Evolutionary conservation across 2,113 vertebrate genomes (phyloP).

Genomic region (Aix galericulata): DNA sequence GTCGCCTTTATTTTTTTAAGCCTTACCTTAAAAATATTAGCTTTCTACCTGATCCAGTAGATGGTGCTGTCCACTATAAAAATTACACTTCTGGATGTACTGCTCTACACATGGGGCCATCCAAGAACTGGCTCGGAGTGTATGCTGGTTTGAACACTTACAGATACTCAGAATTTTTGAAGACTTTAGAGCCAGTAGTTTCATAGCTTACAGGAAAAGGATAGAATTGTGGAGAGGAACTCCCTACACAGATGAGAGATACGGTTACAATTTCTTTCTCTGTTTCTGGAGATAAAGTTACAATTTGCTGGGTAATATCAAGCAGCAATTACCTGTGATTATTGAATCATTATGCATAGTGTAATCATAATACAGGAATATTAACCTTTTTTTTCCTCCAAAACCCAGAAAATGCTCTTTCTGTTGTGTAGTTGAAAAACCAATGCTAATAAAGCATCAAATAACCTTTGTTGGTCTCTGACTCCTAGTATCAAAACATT

Average conservation of each 20-base stretch:
- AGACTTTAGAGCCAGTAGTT: neutral
- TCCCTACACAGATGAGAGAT: neutral
- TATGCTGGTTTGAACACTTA: neutral
- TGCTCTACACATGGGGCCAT: neutral
- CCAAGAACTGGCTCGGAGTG: neutral
- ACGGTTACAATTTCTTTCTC: neutral
- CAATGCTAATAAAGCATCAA: neutral
- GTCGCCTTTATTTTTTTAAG: neutral
- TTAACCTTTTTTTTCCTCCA: neutral
- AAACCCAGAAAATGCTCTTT: neutral
- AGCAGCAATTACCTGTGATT: neutral
- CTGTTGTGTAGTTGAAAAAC: neutral
- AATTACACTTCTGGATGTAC: neutral
- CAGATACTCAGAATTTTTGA: neutral
- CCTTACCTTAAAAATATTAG: fast-evolving
- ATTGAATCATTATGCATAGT: neutral
- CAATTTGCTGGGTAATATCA: neutral
- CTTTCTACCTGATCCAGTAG: conserved; percentile 13
- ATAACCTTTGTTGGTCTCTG: neutral
- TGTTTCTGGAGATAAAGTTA: neutral
- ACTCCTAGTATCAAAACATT: neutral
- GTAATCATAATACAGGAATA: neutral
- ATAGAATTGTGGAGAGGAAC: neutral
- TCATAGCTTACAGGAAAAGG: neutral
- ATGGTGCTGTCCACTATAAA: neutral